phyloP scores from a whole-genome alignment of 2,888 invertebrate genomes.

The Shargacucullia verbasci region DNA sequence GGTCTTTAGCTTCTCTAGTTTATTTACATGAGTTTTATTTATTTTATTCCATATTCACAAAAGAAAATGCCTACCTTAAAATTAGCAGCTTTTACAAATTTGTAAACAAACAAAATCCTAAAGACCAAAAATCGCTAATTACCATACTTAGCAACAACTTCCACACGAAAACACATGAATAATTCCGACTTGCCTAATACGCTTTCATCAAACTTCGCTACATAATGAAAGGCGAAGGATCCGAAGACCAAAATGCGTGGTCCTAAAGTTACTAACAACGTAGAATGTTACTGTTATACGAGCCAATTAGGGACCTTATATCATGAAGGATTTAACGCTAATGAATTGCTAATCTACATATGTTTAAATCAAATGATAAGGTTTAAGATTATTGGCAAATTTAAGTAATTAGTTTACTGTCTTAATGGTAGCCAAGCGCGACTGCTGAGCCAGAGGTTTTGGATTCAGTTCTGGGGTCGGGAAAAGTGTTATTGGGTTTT shows the following conservation, averaged over 20 bases:
- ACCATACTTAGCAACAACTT: constrained; percentile 34
- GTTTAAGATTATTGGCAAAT: background rate
- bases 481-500: no score
- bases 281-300: constrained; percentile 23
- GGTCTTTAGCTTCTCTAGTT: no score
- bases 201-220: constrained; percentile 33
- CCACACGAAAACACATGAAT: constrained; percentile 37
- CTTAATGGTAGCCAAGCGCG: no score
- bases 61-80: no score
- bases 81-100: background rate
- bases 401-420: no score
- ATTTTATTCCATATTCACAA: no score
- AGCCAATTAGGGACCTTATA: constrained; percentile 44
- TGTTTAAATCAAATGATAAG: constrained; percentile 3
- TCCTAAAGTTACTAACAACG: constrained; percentile 34
- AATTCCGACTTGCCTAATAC: constrained; percentile 28
- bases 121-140: constrained; percentile 33
- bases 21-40: no score
- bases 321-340: constrained; percentile 10
- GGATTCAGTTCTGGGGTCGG: no score
- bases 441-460: no score
- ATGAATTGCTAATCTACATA: constrained; percentile 19
- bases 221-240: constrained; percentile 22
- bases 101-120: constrained; percentile 7
- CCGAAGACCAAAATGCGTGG: constrained; percentile 25